phyloP scores from a whole-genome alignment of 2,797 vertebrate species.

The Sebastes taczanowskii region DNA sequence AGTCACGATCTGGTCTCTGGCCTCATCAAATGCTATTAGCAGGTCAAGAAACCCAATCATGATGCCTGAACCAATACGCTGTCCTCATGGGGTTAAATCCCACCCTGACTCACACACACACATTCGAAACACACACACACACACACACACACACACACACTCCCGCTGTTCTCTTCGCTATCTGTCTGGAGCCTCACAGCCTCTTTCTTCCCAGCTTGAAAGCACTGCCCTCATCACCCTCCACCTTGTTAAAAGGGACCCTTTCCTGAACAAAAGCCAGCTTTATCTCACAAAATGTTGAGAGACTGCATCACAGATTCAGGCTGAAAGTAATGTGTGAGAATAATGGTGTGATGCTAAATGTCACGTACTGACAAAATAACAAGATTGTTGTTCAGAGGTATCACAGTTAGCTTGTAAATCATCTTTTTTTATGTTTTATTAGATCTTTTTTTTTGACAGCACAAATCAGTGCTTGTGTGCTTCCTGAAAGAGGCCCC shows the following conservation, averaged over 20 bases:
- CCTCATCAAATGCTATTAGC: slow-evolving; percentile 23
- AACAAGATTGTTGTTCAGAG: not conserved
- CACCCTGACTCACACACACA: not conserved
- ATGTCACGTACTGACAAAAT: not conserved
- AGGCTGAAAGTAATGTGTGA: not conserved
- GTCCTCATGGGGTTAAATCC: slow-evolving; percentile 21
- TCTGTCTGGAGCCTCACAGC: slow-evolving; percentile 39
- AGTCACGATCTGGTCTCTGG: slow-evolving; percentile 22
- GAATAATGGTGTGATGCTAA: not conserved
- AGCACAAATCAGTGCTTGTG: not conserved
- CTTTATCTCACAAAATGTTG: slow-evolving; percentile 19
- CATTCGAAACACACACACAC: not conserved
- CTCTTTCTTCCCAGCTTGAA: slow-evolving; percentile 36
- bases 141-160: not conserved
- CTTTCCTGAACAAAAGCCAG: slow-evolving; percentile 1
- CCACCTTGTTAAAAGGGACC: slow-evolving; percentile 3
- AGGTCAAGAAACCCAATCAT: slow-evolving; percentile 36
- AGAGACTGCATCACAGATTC: not conserved
- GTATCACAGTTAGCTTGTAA: not conserved
- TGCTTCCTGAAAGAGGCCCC: not conserved
- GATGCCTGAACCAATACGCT: slow-evolving; percentile 7
- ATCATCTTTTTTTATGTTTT: not conserved
- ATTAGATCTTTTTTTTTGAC: slow-evolving; percentile 7
- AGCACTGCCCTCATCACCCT: not conserved
- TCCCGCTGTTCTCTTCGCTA: slow-evolving; percentile 28